These are phyloP conservation scores for Oceanites oceanicus DNA, from an alignment of 2,113 vertebrate genomes.

Conservation along the genomic window DNA sequence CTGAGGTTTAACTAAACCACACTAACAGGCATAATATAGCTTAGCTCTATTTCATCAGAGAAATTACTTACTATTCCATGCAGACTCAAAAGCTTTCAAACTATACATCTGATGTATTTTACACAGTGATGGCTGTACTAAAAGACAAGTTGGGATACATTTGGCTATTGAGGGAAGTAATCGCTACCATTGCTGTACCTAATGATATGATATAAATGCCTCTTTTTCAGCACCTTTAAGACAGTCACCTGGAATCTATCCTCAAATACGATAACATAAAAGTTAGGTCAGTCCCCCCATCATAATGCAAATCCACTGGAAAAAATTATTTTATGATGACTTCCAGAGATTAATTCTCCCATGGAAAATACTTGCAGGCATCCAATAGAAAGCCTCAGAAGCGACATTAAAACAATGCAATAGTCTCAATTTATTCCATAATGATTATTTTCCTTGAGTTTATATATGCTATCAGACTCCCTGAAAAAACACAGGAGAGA, in stretches of 20 bases:
- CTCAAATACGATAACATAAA: neutral
- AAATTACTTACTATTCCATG: neutral
- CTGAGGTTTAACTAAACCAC: neutral
- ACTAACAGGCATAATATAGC: neutral
- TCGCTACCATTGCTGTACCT: neutral
- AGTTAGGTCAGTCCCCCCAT: neutral
- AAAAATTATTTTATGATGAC: neutral
- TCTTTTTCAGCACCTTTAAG: conserved; percentile 5
- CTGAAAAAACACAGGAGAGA: neutral
- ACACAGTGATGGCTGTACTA: neutral
- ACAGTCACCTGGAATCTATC: neutral
- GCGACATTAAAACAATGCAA: neutral
- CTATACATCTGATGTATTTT: neutral
- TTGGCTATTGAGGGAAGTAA: neutral
- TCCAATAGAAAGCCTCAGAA: neutral
- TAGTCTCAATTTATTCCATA: neutral
- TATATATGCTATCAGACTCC: neutral
- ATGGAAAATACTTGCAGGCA: neutral
- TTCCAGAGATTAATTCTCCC: neutral
- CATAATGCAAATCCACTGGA: neutral
- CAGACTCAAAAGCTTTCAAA: conserved; percentile 3
- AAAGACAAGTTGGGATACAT: neutral
- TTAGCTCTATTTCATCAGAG: neutral
- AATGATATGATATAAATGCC: neutral
- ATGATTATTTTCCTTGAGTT: neutral